Conservation (phyloP, 1,140 invertebrate species). For the Procambarus virginalis region DNA sequence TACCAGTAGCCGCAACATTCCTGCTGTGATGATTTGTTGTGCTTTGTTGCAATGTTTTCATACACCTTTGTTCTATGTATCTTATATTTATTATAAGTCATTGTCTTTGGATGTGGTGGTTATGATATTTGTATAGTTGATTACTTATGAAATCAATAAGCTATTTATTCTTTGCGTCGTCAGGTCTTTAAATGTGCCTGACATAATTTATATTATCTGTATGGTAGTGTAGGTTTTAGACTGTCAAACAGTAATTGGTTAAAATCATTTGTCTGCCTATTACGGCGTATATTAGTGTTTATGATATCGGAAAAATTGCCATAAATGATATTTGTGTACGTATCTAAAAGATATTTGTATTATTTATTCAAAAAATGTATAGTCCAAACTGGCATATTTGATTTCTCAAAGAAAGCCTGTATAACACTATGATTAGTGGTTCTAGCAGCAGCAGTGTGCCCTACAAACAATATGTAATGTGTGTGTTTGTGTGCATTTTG, state of each 20-base stretch:
- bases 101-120: no score
- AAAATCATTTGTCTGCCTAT: not conserved
- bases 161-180: not conserved
- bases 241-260: not conserved
- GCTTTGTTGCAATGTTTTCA: not conserved
- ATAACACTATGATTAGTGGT: not conserved
- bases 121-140: not conserved
- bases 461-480: not conserved
- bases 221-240: not conserved
- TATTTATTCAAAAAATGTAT: not conserved
- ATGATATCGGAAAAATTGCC: no score
- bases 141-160: not conserved
- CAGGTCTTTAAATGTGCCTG: not conserved
- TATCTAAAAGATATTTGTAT: no score
- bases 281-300: not conserved
- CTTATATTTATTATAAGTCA: no score
- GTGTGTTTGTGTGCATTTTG: not conserved
- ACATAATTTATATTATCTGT: not conserved
- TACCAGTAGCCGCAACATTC: slow-evolving; percentile 1
- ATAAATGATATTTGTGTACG: not conserved
- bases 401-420: not conserved
- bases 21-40: not conserved
- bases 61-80: no score
- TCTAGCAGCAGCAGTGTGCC: not conserved
- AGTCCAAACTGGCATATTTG: not conserved